Evolutionary conservation across 2,113 vertebrate species (phyloP), one percentile per base, ranked within the genome.

Genomic region (Alces alces): DNA sequence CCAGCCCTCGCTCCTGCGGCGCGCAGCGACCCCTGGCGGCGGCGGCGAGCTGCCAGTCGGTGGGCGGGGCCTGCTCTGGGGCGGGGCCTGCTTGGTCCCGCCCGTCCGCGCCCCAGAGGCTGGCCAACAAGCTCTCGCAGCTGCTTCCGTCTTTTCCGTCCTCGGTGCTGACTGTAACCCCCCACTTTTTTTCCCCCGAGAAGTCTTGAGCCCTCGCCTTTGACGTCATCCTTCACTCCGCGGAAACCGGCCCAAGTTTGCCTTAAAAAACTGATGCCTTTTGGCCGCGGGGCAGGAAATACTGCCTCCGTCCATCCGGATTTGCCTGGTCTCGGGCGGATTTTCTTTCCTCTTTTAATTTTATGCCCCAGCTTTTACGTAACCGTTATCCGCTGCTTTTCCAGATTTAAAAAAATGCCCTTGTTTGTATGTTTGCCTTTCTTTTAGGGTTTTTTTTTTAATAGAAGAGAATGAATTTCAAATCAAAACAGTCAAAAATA

Each of bases 11-110:
- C 1, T 25, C 16, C 2, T 9, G 19, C 66, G 39, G 97, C 25
- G 3, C n/a, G 33, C 88, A 89, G 97, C 97, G 97, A 45, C 98
- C 80, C 94, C 98, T 98, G 52, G 93, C 57, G 98, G 88, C 86
- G 0, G 11, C 21, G 19, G 21, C 1, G 10, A 39, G 43, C 5
- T 2, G 30, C 14, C 0, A 23, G 57, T 1, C 45, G 6, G 3
- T 15, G 14, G n/a, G 47, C 8, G n/a, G 52, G 25, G 33, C 19
- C 70, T 21, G 2, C 0, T 21, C 17, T 5, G 23, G 10, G 92
- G 57, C 70, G 21, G 33, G 70, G 45, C 17, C 10, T 8, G 9
- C 4, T 7, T 7, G 57, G 0, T 8, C 13, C 28, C 19, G 28
- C 17, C 36, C 2, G 6, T 25, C 33, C 5, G 50, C 9, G 39